Conservation (phyloP, 2,797 vertebrate species). For the Aulostomus chinensis region DNA sequence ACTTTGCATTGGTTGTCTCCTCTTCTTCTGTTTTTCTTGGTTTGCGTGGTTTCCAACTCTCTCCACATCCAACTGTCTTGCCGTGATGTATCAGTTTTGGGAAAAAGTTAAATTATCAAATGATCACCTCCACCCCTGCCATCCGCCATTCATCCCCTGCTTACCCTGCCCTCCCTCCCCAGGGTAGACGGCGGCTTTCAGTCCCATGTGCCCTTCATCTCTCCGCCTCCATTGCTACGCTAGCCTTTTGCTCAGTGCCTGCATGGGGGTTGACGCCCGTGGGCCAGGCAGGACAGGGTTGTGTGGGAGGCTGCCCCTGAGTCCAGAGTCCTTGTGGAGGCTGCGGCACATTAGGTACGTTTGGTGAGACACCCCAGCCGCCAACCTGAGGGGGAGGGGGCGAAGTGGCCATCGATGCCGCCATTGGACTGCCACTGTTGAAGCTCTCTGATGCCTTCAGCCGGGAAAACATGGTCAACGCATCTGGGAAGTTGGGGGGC, state of each 20-base stretch:
- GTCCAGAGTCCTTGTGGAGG: constrained; percentile 88
- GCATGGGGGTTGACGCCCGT: constrained; percentile 84
- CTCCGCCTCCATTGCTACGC: constrained; percentile 95
- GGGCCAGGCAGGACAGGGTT: constrained; percentile 85
- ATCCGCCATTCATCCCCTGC: constrained; percentile 9
- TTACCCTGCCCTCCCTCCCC: constrained; percentile 2
- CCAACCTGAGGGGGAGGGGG: constrained; percentile 84
- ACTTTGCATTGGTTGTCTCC: constrained; percentile 80
- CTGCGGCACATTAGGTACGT: constrained; percentile 77
- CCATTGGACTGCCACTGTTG: constrained; percentile 85
- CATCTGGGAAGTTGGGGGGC: constrained; percentile 94
- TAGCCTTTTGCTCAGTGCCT: constrained; percentile 90
- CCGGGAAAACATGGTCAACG: constrained; percentile 96
- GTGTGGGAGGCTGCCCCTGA: constrained; percentile 82
- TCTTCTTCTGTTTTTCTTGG: constrained; percentile 75
- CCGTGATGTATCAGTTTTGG: constrained; percentile 15
- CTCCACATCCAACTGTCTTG: constrained; percentile 24
- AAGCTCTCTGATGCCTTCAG: constrained; percentile 97
- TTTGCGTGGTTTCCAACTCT: constrained; percentile 66
- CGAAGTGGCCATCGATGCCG: constrained; percentile 88
- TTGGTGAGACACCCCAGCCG: constrained; percentile 75
- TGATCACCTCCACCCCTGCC: constrained; percentile 12
- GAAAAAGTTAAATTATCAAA: constrained; percentile 29
- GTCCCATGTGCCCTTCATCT: constrained; percentile 88
- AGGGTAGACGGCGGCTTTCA: constrained; percentile 22